These are phyloP conservation scores for Sinodicranocentrus sp. DNA, from an alignment of 2,888 invertebrate genomes.

Conservation along the genomic window DNA sequence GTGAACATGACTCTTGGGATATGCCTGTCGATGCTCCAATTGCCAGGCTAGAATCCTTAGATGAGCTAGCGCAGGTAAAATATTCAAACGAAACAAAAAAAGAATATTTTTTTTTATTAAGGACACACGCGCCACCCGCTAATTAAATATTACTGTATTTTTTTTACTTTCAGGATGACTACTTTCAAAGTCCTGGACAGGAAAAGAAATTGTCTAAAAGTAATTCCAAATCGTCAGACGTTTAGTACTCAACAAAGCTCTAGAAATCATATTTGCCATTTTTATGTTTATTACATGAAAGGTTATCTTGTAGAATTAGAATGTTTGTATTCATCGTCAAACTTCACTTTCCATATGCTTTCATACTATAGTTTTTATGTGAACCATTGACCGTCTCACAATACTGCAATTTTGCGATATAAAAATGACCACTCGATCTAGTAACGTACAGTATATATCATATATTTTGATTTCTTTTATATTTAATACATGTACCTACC, in stretches of 20 bases:
- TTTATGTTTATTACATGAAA: slow-evolving; percentile 19
- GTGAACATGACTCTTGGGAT: slow-evolving; percentile 77
- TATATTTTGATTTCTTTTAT: slow-evolving; percentile 22
- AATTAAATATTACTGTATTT: neutral
- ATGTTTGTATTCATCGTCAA: neutral
- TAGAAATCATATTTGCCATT: slow-evolving; percentile 21
- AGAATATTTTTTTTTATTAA: neutral
- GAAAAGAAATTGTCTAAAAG: slow-evolving; percentile 73
- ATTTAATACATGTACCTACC: neutral
- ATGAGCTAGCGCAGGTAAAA: slow-evolving; percentile 81
- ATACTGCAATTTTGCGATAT: slow-evolving; percentile 23
- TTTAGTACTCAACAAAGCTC: slow-evolving; percentile 67
- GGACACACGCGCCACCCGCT: neutral
- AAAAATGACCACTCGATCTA: slow-evolving; percentile 21
- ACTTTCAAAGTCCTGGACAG: slow-evolving; percentile 64
- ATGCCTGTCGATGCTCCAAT: slow-evolving; percentile 81
- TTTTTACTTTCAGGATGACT: slow-evolving; percentile 69
- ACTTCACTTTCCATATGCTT: slow-evolving; percentile 61
- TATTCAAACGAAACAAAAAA: too few relatives aligned
- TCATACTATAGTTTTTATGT: slow-evolving; percentile 35
- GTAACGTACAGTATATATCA: neutral
- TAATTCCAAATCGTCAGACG: slow-evolving; percentile 75
- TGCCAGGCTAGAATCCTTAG: slow-evolving; percentile 84
- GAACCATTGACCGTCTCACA: slow-evolving; percentile 45
- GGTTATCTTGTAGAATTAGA: slow-evolving; percentile 4